These are phyloP conservation scores for Indicator indicator DNA, from an alignment of 2,113 vertebrate genomes.

Conservation along the genomic window DNA sequence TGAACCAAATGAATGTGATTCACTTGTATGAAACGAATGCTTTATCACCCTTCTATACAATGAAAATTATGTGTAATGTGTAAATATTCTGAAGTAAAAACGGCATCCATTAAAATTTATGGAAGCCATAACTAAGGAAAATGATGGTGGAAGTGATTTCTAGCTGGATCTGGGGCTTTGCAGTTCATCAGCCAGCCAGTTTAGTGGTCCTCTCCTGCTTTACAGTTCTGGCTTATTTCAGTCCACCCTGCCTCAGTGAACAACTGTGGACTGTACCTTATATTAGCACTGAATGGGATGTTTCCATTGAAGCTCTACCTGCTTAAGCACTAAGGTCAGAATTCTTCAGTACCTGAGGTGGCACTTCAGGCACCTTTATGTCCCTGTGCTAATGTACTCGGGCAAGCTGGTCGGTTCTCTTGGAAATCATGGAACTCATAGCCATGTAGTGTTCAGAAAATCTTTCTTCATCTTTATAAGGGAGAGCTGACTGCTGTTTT, in stretches of 20 bases:
- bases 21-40: background rate
- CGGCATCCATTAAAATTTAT: slow-evolving; percentile 8
- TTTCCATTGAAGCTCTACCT: background rate
- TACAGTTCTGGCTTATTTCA: background rate
- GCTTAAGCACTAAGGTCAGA: background rate
- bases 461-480: background rate
- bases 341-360: background rate
- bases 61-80: background rate
- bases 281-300: background rate
- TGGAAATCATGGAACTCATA: background rate
- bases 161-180: background rate
- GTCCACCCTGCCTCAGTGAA: background rate
- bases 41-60: background rate
- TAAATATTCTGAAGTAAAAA: slow-evolving; percentile 3
- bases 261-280: background rate
- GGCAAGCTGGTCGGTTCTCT: background rate
- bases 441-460: background rate
- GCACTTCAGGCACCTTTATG: background rate
- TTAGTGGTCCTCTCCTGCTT: background rate
- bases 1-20: background rate
- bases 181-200: background rate
- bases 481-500: background rate
- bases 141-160: background rate
- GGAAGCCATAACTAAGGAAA: background rate
- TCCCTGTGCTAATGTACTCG: accelerated